phyloP scores from a whole-genome alignment of 2,113 vertebrate species.

The Rhinolophus ferrumequinum region DNA sequence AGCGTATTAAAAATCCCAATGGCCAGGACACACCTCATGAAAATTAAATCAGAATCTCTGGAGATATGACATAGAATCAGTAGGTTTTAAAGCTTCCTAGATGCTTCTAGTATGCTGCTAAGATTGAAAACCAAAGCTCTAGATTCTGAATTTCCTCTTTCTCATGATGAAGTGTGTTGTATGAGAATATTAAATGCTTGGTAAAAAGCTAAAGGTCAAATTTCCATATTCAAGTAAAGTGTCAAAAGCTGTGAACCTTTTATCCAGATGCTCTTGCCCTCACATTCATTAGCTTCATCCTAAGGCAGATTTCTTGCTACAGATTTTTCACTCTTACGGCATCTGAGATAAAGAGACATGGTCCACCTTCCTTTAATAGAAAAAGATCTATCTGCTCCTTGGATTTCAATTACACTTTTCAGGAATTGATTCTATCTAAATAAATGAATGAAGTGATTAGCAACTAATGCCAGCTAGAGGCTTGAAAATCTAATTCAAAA shows the following conservation, averaged over 20 bases:
- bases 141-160: constrained; percentile 29
- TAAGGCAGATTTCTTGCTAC: background rate
- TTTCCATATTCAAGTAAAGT: constrained; percentile 55
- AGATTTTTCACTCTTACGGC: background rate
- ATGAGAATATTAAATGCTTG: constrained; percentile 27
- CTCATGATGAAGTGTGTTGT: background rate
- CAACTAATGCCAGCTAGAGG: background rate
- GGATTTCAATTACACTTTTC: constrained; percentile 44
- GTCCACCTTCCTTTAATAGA: constrained; percentile 38
- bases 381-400: constrained; percentile 4
- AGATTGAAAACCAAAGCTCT: background rate
- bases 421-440: constrained; percentile 56
- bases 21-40: background rate
- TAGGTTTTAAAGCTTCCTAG: background rate
- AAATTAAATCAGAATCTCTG: background rate
- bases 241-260: background rate
- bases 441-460: constrained; percentile 63
- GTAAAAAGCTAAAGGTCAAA: constrained; percentile 49
- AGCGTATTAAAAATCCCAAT: background rate
- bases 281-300: background rate
- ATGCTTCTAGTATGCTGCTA: background rate
- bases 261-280: background rate
- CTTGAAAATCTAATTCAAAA: constrained; percentile 56
- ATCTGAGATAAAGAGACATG: background rate
- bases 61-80: background rate